Conservation (phyloP, 2,888 invertebrate genomes). For the Autographa gamma region DNA sequence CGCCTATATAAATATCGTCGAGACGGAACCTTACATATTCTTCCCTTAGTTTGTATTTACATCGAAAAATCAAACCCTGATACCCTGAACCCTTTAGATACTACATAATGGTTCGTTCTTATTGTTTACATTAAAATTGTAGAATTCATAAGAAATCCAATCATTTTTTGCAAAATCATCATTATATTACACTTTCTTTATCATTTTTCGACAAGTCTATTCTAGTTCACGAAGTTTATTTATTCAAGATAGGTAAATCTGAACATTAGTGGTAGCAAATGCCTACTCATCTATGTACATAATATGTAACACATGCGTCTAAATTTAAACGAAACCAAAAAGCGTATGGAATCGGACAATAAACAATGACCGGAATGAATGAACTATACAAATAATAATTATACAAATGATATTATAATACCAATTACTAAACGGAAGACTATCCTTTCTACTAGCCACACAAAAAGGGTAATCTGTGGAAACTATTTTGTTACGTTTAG, state of each 20-base stretch:
- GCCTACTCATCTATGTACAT: not conserved
- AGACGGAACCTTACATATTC: too few species aligned
- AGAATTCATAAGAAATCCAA: too few species aligned
- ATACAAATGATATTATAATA: not conserved
- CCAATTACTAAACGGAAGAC: not conserved
- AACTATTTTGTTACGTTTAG: slow-evolving; percentile 35
- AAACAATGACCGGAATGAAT: not conserved
- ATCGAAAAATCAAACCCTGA: too few species aligned
- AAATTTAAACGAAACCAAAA: not conserved
- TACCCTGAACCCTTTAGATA: too few species aligned
- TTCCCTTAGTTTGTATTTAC: too few species aligned
- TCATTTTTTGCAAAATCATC: too few species aligned
- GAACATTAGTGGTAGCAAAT: not conserved
- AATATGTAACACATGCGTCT: not conserved
- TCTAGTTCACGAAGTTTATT: not conserved
- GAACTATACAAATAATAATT: not conserved
- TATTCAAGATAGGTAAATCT: not conserved
- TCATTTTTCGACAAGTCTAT: not conserved
- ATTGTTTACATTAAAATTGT: too few species aligned
- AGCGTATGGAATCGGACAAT: not conserved
- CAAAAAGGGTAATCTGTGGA: slow-evolving; percentile 37
- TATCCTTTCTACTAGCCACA: slow-evolving; percentile 12
- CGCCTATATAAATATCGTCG: too few species aligned
- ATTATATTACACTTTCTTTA: not conserved
- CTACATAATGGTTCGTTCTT: too few species aligned